phyloP scores from a whole-genome alignment of 2,797 vertebrate species.

The Bucorvus abyssinicus region DNA sequence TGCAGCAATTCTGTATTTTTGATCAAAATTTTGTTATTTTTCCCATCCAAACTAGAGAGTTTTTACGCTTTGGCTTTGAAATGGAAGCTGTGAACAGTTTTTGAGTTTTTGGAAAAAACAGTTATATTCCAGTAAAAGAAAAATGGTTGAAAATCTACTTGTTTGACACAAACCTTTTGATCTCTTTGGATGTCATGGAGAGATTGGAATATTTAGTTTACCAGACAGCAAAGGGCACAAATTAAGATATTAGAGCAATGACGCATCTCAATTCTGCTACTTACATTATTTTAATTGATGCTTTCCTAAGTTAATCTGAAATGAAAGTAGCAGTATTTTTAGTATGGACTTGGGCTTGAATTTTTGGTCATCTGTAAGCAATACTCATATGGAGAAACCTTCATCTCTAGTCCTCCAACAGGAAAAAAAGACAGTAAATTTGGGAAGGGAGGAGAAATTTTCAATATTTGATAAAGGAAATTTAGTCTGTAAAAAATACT shows the following conservation, averaged over 20 bases:
- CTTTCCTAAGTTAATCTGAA: not conserved
- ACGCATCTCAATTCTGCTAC: not conserved
- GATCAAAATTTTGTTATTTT: not conserved
- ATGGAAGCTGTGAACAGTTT: not conserved
- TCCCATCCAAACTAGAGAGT: not conserved
- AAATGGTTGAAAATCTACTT: not conserved
- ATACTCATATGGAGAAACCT: not conserved
- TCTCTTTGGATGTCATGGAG: not conserved
- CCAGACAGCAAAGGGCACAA: not conserved
- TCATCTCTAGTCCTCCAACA: not conserved
- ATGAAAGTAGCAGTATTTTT: not conserved
- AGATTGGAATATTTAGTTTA: not conserved
- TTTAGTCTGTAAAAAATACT: not conserved
- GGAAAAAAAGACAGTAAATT: not conserved
- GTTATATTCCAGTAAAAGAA: not conserved
- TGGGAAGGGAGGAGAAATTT: not conserved
- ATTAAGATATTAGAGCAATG: not conserved
- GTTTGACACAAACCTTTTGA: not conserved
- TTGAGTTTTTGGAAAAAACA: not conserved
- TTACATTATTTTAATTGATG: not conserved
- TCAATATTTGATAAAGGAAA: not conserved
- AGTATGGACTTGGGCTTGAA: not conserved
- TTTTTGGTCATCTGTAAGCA: not conserved
- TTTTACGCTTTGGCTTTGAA: not conserved
- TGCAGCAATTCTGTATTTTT: not conserved